A percentile compares a stretch with the other conserved stretches of the same genome.
Conservation (phyloP, 2,797 vertebrate genomes). For the Iguana delicatissima region DNA sequence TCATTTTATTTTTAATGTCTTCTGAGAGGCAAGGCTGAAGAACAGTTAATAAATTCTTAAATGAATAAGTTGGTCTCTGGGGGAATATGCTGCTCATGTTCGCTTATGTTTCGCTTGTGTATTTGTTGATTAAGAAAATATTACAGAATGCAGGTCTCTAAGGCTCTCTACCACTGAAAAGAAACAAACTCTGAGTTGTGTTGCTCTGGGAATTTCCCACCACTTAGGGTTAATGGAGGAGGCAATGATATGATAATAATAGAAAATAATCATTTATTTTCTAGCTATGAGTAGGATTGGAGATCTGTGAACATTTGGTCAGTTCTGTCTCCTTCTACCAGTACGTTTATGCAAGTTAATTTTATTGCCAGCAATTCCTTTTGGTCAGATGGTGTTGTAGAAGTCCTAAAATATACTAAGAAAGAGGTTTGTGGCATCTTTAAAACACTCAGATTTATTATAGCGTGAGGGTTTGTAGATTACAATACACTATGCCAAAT, state of each 20-base stretch:
- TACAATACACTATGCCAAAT: too few relatives aligned
- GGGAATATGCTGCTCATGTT: neutral
- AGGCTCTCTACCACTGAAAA: neutral
- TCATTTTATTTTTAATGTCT: neutral
- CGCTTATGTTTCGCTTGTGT: neutral
- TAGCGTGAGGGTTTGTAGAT: too few relatives aligned
- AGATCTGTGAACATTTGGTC: neutral
- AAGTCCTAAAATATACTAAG: neutral
- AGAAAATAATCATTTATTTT: neutral
- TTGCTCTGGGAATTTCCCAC: neutral
- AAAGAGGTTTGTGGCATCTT: too few relatives aligned
- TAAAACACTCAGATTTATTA: too few relatives aligned
- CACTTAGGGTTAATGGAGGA: too few relatives aligned
- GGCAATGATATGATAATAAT: neutral
- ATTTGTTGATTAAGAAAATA: slow-evolving; percentile 5
- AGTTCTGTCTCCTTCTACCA: neutral
- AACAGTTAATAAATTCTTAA: neutral
- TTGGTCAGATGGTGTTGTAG: neutral
- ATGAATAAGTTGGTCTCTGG: neutral
- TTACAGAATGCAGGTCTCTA: neutral
- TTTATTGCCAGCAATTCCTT: neutral
- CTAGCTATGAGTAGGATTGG: neutral
- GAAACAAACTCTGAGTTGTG: neutral
- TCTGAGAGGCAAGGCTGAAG: neutral
- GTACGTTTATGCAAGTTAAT: neutral